Percentiles rank a stretch among this genome's conserved stretches.
phyloP scores from a whole-genome alignment of 2,797 vertebrate genomes.

The Cyclura pinguis region DNA sequence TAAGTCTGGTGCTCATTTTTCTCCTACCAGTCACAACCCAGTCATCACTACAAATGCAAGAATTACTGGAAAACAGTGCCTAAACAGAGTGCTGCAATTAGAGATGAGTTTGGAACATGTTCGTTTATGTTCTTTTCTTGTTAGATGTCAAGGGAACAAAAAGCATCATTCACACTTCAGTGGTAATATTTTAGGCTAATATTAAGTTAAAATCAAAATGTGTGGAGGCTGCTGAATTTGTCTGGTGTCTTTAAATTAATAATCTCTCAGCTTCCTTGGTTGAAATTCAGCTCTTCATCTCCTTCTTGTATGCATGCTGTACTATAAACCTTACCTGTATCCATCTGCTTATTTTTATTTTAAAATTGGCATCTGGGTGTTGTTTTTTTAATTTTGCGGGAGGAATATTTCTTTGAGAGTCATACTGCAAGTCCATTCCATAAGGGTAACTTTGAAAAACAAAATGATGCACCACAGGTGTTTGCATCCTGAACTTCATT shows the following conservation, averaged over 20 bases:
- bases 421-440: constrained; percentile 22
- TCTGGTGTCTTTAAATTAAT: constrained; percentile 35
- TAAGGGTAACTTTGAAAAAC: constrained; percentile 20
- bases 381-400: not conserved
- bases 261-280: constrained; percentile 13
- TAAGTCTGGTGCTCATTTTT: constrained; percentile 35
- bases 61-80: constrained; percentile 49
- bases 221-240: constrained; percentile 21
- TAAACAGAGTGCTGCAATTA: constrained; percentile 46
- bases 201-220: constrained; percentile 37
- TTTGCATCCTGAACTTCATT: constrained; percentile 31
- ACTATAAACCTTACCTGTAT: not conserved
- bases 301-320: not conserved
- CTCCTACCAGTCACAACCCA: constrained; percentile 20
- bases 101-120: constrained; percentile 38
- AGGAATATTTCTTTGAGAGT: not conserved
- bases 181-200: constrained; percentile 54
- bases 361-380: not conserved
- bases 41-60: constrained; percentile 34
- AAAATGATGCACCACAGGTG: constrained; percentile 32
- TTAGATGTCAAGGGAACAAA: constrained; percentile 22
- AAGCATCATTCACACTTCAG: constrained; percentile 51
- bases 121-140: not conserved
- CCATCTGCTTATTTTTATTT: not conserved
- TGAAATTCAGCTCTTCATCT: constrained; percentile 8